Percentiles rank a stretch among this genome's conserved stretches.
Conservation (phyloP, 2,888 invertebrate species). For the Drosophila meridiana region DNA sequence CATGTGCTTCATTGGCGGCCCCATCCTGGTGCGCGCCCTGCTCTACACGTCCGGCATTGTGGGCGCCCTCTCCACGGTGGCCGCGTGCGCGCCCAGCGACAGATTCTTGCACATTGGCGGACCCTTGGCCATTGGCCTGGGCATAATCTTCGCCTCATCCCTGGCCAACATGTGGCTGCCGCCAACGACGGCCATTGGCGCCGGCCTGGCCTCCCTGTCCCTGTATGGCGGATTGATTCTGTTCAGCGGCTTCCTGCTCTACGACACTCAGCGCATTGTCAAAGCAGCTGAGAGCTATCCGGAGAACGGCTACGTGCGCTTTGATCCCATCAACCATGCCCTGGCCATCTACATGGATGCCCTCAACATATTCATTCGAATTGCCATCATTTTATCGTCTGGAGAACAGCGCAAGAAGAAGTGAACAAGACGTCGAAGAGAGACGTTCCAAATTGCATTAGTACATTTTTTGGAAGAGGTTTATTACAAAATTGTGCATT, state of each 20-base stretch:
- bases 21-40: conserved; percentile 94
- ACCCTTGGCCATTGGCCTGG: conserved; percentile 97
- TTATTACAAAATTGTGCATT: conserved; percentile 14
- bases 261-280: conserved; percentile 97
- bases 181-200: conserved; percentile 94
- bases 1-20: conserved; percentile 95
- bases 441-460: conserved; percentile 16
- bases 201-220: conserved; percentile 94
- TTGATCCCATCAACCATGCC: conserved; percentile 98
- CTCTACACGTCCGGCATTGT: conserved; percentile 98
- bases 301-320: conserved; percentile 87
- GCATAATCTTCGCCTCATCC: conserved; percentile 96
- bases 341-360: conserved; percentile 97
- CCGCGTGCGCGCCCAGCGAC: conserved; percentile 98
- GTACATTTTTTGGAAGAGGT: conserved; percentile 8
- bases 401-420: conserved; percentile 86
- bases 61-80: conserved; percentile 96
- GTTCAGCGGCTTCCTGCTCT: conserved; percentile 96
- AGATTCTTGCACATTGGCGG: conserved; percentile 98
- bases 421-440: neutral
- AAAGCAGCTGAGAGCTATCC: conserved; percentile 94
- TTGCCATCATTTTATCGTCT: conserved; percentile 92
- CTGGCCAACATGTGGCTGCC: conserved; percentile 96
- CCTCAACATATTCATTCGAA: conserved; percentile 97
- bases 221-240: conserved; percentile 97